Evolutionary conservation across 2,797 vertebrate genomes (phyloP), one percentile per base, ranked within the genome.

Genomic region (Nannoperca australis): DNA sequence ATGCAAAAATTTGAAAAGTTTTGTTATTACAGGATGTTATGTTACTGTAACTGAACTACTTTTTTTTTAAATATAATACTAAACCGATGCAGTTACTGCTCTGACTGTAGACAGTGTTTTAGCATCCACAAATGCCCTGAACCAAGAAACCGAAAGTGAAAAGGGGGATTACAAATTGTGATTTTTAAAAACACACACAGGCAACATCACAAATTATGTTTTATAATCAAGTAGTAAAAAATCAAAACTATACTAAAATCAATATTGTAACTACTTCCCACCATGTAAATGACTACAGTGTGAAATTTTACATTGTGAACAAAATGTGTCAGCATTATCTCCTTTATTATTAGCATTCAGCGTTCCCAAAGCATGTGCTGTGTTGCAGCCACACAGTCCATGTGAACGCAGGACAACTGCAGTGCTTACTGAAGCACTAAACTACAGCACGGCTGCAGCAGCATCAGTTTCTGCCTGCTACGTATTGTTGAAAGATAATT

Each of bases 401-500:
- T 55, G 38, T 38, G 22, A 47, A 27, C 62, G 14, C 34, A 50
- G 50, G 51, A 47, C 32, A 67, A 50, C 40, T 58, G 74, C 76
- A 69, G 17, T 22, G 5, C 68, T 75, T 65, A 56, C 17, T 20
- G 30, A 78, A 53, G 40, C 61, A 42, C 32, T 32, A 47, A 77
- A 44, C 38, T 60, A 67, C 76, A 51, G 53, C 38, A 5, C 10
- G 13, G 40, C 3, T 40, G 53, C 76, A 74, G 78, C 73, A 58
- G 44, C 60, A 56, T 40, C 45, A 22, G 10, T 22, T 66, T 66
- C 67, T 70, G 53, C 53, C 49, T 6, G 61, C 42, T 71, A 51
- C 32, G 17, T 82, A 63, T 76, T 87, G 78, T 87, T 93, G 80
- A 86, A 86, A 84, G 73, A 82, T 79, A 88, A 87, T 90, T 84